phyloP scores from a whole-genome alignment of 2,113 vertebrate species.

The Neotragus pygmaeus region DNA sequence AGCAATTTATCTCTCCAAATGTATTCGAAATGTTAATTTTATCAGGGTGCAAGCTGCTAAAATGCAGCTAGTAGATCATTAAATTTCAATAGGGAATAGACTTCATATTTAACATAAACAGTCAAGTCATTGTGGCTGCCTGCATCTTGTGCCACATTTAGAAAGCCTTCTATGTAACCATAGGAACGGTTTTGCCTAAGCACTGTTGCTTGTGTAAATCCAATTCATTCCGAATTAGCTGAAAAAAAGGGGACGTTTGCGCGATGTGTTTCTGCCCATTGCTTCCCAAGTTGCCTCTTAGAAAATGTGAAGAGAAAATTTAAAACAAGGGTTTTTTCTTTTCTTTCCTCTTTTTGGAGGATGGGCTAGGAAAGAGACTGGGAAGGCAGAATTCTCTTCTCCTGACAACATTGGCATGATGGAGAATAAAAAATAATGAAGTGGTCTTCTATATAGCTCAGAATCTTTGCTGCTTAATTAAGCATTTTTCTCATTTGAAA shows the following conservation, averaged over 20 bases:
- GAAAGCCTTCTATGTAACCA: slow-evolving; percentile 78
- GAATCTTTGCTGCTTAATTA: slow-evolving; percentile 5
- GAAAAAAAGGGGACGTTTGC: not conserved
- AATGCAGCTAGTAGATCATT: not conserved
- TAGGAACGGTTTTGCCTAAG: slow-evolving; percentile 75
- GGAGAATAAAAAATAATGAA: not conserved
- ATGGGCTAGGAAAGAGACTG: not conserved
- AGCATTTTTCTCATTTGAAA: slow-evolving; percentile 3
- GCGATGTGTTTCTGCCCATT: slow-evolving; percentile 34
- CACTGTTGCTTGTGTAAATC: slow-evolving; percentile 52
- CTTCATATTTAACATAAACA: slow-evolving; percentile 66
- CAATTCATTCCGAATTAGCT: slow-evolving; percentile 53
- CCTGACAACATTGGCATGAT: not conserved
- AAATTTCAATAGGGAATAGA: slow-evolving; percentile 72
- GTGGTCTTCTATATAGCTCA: not conserved
- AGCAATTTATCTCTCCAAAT: not conserved
- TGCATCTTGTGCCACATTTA: slow-evolving; percentile 58
- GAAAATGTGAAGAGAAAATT: slow-evolving; percentile 48
- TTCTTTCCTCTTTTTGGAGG: not conserved
- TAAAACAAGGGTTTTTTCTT: not conserved
- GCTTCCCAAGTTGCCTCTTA: slow-evolving; percentile 42
- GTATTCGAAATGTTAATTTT: slow-evolving; percentile 39
- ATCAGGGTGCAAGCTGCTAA: slow-evolving; percentile 45
- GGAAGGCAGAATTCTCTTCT: not conserved
- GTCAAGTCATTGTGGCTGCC: slow-evolving; percentile 69